Evolutionary conservation across 1,140 invertebrate genomes (phyloP).

Genomic region (Penaeus japonicus): DNA sequence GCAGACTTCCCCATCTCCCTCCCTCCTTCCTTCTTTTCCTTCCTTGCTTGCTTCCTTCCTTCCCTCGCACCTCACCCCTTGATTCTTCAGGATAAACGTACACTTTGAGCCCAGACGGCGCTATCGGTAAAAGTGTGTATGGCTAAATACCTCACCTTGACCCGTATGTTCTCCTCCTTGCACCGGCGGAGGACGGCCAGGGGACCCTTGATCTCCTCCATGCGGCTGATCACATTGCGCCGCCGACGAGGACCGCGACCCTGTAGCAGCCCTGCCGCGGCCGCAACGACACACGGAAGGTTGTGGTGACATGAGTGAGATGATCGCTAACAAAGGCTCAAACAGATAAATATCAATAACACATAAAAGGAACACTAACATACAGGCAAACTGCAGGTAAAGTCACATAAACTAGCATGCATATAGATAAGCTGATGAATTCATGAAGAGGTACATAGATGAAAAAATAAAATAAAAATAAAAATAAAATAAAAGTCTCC

Average conservation of each 20-base stretch:
- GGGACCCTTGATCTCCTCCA: constrained; percentile 39
- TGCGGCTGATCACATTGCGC: constrained; percentile 40
- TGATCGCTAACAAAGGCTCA: background rate
- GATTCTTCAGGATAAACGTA: background rate
- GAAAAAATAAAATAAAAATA: too few species aligned
- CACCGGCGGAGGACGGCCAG: constrained; percentile 32
- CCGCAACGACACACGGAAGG: background rate
- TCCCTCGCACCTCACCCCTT: background rate
- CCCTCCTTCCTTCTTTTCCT: background rate
- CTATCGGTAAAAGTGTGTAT: background rate
- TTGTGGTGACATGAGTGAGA: background rate
- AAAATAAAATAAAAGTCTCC: too few species aligned
- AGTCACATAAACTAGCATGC: too few species aligned
- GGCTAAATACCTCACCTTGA: constrained; percentile 29
- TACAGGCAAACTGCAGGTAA: too few species aligned
- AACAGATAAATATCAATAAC: background rate
- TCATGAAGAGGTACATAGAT: too few species aligned
- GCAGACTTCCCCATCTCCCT: too few species aligned
- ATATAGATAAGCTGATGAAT: too few species aligned
- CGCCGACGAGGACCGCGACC: background rate
- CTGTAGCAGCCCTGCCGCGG: background rate
- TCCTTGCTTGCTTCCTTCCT: background rate
- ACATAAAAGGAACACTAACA: too few species aligned
- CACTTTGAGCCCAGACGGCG: background rate
- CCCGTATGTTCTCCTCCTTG: constrained; percentile 10